These are phyloP conservation scores for Sisor rabdophorus DNA, from an alignment of 2,113 vertebrate species.

Conservation along the genomic window DNA sequence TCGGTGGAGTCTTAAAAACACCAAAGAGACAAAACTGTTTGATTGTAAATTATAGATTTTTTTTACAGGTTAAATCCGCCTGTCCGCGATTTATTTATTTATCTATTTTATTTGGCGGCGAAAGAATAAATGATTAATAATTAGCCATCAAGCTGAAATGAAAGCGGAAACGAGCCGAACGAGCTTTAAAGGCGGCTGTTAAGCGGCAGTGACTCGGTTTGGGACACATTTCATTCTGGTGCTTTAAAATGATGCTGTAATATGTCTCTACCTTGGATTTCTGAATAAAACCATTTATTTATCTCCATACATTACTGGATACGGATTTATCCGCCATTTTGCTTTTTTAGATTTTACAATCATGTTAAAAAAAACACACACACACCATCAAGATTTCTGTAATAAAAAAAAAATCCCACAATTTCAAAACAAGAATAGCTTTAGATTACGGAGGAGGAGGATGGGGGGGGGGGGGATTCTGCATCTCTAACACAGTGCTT, in stretches of 20 bases:
- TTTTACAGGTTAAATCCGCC: background rate
- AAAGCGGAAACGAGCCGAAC: background rate
- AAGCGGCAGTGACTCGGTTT: background rate
- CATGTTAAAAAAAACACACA: too few species aligned
- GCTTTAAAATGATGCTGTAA: background rate
- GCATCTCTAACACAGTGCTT: too few species aligned
- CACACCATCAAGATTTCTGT: too few species aligned
- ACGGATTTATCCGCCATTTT: too few species aligned
- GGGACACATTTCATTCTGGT: background rate
- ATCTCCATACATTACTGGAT: too few species aligned
- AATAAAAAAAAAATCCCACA: too few species aligned
- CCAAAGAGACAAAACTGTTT: background rate
- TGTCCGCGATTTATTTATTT: background rate
- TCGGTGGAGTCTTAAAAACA: background rate
- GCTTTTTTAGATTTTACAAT: too few species aligned
- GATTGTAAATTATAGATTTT: background rate
- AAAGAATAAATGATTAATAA: constrained; percentile 23
- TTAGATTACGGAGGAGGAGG: too few species aligned
- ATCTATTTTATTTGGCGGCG: background rate
- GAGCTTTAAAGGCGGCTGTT: background rate
- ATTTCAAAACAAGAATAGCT: too few species aligned
- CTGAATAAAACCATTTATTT: too few species aligned
- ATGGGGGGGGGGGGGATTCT: too few species aligned
- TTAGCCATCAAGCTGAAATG: constrained; percentile 51
- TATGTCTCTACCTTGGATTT: too few species aligned